Conservation (phyloP, 2,888 invertebrate species). For the Cerceris ruficornis region DNA sequence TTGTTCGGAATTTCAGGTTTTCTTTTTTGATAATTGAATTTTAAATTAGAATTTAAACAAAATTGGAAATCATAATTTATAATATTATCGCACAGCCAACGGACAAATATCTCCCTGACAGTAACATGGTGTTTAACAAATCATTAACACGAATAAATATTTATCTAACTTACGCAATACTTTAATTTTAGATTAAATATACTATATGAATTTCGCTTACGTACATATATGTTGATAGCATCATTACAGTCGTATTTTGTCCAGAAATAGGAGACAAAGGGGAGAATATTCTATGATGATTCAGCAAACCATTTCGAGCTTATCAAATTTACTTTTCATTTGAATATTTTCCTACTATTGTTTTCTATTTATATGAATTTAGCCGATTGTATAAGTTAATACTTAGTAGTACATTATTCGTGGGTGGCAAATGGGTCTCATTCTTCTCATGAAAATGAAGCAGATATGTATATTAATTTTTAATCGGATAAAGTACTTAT, state of each 20-base stretch:
- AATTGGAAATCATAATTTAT: no score
- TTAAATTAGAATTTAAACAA: no score
- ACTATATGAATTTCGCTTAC: constrained; percentile 53
- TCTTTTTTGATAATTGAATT: no score
- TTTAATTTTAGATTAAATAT: constrained; percentile 48
- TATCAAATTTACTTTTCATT: no score
- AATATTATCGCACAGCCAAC: not conserved
- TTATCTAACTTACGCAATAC: constrained; percentile 46
- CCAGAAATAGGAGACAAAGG: constrained; percentile 5
- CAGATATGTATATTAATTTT: not conserved
- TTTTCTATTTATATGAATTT: no score
- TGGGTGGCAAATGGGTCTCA: not conserved
- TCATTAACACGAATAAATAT: constrained; percentile 53
- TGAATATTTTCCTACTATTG: no score
- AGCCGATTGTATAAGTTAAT: no score
- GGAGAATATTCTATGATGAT: constrained; percentile 21
- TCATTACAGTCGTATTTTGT: not conserved
- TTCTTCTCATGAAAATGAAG: constrained; percentile 3
- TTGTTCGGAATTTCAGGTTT: no score
- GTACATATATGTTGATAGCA: constrained; percentile 19
- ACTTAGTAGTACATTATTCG: no score
- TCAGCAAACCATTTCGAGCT: no score
- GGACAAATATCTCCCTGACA: constrained; percentile 42
- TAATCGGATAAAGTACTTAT: no score
- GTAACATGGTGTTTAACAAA: constrained; percentile 50